Percentiles rank a stretch among this genome's conserved stretches.
phyloP scores from a whole-genome alignment of 1,140 invertebrate species.

The Pantala flavescens region DNA sequence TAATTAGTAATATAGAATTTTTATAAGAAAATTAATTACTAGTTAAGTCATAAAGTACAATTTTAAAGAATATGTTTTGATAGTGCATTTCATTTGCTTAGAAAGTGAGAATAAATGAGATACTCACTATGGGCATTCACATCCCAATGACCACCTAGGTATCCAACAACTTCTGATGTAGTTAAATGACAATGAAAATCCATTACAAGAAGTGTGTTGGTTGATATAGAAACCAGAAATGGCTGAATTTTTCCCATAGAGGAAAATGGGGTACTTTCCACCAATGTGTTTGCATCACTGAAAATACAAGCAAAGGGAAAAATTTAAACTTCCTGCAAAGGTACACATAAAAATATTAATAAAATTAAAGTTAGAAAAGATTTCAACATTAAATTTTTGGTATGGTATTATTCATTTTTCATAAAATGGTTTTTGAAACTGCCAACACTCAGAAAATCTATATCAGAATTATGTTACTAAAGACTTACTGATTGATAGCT shows the following conservation, averaged over 20 bases:
- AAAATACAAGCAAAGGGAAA: constrained; percentile 30
- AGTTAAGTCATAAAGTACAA: too few species aligned
- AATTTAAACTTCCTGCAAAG: not conserved
- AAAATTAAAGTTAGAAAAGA: too few species aligned
- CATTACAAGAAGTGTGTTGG: constrained; percentile 76
- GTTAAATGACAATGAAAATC: constrained; percentile 91
- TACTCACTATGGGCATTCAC: constrained; percentile 81
- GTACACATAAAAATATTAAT: too few species aligned
- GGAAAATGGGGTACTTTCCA: constrained; percentile 78
- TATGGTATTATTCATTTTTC: too few species aligned
- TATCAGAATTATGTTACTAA: constrained; percentile 5
- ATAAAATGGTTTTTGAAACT: too few species aligned
- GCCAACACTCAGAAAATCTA: not conserved
- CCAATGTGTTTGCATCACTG: constrained; percentile 77
- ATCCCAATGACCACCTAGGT: constrained; percentile 90
- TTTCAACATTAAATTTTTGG: too few species aligned
- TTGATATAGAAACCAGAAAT: constrained; percentile 77
- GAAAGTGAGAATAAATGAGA: too few species aligned
- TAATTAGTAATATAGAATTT: too few species aligned
- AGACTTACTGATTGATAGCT: constrained; percentile 55
- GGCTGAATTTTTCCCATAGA: constrained; percentile 82
- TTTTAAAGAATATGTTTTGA: too few species aligned
- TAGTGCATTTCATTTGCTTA: too few species aligned
- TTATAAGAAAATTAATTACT: too few species aligned
- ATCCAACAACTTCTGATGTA: constrained; percentile 85